phyloP scores from a whole-genome alignment of 2,888 invertebrate genomes.

The Leptothorax acervorum region DNA sequence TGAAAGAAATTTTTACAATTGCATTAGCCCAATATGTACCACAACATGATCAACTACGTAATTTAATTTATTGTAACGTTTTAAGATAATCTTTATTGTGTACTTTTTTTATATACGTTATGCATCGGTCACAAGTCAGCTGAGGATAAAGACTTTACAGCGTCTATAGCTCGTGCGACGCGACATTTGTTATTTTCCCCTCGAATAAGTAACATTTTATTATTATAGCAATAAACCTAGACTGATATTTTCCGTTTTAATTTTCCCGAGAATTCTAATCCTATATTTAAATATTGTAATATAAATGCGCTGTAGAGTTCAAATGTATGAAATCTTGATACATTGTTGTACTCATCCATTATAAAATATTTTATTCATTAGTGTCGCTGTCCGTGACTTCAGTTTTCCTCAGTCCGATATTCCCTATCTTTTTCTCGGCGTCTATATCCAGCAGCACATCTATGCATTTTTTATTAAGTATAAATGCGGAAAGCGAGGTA shows the following conservation, averaged over 20 bases:
- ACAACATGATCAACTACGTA: not conserved
- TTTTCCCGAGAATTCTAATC: not conserved
- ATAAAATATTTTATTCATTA: constrained; percentile 26
- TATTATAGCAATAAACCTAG: not conserved
- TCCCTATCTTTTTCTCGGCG: not conserved
- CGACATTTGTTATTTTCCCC: not conserved
- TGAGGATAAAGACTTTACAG: not conserved
- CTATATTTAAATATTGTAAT: not conserved
- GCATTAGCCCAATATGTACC: not conserved
- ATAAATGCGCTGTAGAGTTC: not conserved
- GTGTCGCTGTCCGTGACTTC: not conserved
- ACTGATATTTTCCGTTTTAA: not conserved
- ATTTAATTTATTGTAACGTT: not conserved
- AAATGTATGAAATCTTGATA: not conserved
- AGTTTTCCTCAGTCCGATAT: not conserved
- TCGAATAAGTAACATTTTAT: not conserved
- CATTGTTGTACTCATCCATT: not conserved
- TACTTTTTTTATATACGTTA: not conserved
- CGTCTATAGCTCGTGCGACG: not conserved
- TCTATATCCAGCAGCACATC: no score
- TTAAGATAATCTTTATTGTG: not conserved
- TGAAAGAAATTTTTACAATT: not conserved
- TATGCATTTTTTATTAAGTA: not conserved
- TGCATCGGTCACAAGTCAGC: not conserved
- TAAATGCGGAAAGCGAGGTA: not conserved